Percentiles rank a stretch among this genome's conserved stretches.
phyloP scores from a whole-genome alignment of 1,140 invertebrate genomes.

The Drosophila kohkoa region DNA sequence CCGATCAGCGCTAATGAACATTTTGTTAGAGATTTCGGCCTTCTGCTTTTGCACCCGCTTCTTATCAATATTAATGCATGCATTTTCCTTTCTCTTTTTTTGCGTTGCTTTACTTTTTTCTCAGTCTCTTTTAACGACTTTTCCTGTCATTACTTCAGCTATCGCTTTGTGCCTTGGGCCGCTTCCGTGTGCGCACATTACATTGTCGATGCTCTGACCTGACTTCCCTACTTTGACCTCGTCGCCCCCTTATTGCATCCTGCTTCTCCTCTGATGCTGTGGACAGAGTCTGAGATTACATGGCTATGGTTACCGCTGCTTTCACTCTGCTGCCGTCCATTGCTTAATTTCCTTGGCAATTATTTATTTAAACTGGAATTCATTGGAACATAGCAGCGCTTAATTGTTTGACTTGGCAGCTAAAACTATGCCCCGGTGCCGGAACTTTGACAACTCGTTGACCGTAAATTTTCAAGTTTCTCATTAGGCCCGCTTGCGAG shows the following conservation, averaged over 20 bases:
- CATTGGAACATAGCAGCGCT: constrained; percentile 61
- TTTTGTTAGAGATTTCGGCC: constrained; percentile 46
- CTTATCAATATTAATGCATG: constrained; percentile 77
- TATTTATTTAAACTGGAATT: constrained; percentile 80
- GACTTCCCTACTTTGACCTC: no score
- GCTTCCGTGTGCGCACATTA: constrained; percentile 58
- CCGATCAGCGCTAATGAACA: constrained; percentile 77
- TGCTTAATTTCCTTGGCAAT: constrained; percentile 81
- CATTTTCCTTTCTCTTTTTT: constrained; percentile 53
- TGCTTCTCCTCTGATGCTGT: constrained; percentile 1
- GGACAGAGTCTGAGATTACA: constrained; percentile 52
- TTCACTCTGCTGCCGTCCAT: constrained; percentile 29
- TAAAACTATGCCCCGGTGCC: constrained; percentile 63
- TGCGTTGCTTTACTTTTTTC: neutral
- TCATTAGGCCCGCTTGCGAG: constrained; percentile 67
- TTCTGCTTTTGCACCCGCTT: constrained; percentile 25
- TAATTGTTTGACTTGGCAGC: constrained; percentile 79
- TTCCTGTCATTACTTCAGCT: constrained; percentile 78
- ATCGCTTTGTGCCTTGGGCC: constrained; percentile 41
- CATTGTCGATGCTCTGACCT: constrained; percentile 42
- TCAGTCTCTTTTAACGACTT: constrained; percentile 56
- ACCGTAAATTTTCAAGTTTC: constrained; percentile 83
- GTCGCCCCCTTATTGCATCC: no score
- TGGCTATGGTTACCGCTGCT: neutral
- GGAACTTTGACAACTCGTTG: constrained; percentile 81